These are phyloP conservation scores for Embiotoca jacksoni DNA, from an alignment of 2,113 vertebrate genomes.

Conservation along the genomic window DNA sequence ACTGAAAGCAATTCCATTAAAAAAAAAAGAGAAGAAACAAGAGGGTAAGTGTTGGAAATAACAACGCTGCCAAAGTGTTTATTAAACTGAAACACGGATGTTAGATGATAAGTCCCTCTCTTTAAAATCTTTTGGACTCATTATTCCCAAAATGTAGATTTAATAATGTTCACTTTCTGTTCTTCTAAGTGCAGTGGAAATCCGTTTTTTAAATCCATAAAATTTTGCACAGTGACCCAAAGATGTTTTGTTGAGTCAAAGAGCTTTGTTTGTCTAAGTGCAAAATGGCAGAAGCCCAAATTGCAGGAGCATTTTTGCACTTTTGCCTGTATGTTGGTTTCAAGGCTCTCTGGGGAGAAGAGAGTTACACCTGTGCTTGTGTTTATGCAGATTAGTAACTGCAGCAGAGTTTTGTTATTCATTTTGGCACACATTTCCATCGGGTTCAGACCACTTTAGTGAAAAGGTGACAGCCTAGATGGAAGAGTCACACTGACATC, in stretches of 20 bases:
- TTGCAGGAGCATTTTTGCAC: not conserved
- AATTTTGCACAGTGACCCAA: not conserved
- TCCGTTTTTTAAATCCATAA: not conserved
- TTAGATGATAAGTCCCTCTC: not conserved
- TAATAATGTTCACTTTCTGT: not conserved
- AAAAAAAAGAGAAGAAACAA: conserved; percentile 5
- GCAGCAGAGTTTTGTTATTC: conserved; percentile 1
- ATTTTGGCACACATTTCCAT: conserved; percentile 6
- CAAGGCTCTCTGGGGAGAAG: conserved; percentile 12
- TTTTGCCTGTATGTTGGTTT: conserved; percentile 24
- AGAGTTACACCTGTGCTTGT: conserved; percentile 33
- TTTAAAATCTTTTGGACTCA: not conserved
- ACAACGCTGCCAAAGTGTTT: conserved; percentile 1
- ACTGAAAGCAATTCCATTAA: not conserved
- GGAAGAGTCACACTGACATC: too few species aligned
- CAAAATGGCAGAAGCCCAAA: not conserved
- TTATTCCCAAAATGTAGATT: not conserved
- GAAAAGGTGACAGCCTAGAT: not conserved
- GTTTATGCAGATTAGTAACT: conserved; percentile 29
- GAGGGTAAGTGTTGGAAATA: not conserved
- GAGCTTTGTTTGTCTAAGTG: not conserved
- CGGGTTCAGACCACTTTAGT: conserved; percentile 6
- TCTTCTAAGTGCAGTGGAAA: not conserved
- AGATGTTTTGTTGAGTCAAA: not conserved
- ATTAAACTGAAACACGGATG: conserved; percentile 9